These are phyloP conservation scores for Penaeus monodon DNA, from an alignment of 2,888 invertebrate genomes.

Conservation along the genomic window DNA sequence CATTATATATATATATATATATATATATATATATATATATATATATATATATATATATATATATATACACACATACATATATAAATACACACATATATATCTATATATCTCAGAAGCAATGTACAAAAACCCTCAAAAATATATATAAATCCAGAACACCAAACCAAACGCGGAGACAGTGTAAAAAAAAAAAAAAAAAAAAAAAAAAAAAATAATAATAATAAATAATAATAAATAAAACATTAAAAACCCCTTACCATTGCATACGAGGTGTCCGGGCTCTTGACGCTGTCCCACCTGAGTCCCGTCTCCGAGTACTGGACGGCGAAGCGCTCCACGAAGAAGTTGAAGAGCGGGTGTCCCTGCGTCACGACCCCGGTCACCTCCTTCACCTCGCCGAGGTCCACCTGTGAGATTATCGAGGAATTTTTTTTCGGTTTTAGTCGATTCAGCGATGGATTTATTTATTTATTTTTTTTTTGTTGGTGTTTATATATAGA, in stretches of 20 bases:
- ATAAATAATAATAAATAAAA: neutral
- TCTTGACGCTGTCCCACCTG: constrained; percentile 67
- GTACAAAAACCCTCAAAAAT: too few species aligned
- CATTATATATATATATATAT: too few species aligned
- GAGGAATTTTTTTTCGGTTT: neutral
- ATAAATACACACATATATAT: too few species aligned
- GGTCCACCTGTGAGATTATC: constrained; percentile 67
- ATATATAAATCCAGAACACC: too few species aligned
- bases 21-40: too few species aligned
- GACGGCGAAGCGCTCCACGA: constrained; percentile 68
- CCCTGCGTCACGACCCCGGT: constrained; percentile 69
- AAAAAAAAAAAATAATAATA: too few species aligned
- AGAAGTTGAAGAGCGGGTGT: constrained; percentile 67
- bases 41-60: too few species aligned
- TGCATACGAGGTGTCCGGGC: constrained; percentile 50
- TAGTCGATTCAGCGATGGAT: too few species aligned
- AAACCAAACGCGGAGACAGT: too few species aligned
- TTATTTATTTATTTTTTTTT: neutral
- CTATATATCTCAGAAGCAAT: too few species aligned
- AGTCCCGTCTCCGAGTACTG: constrained; percentile 68
- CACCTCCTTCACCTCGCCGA: constrained; percentile 67
- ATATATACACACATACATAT: too few species aligned
- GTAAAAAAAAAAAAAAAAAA: too few species aligned
- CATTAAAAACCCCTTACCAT: constrained; percentile 27
- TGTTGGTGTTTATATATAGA: neutral